Evolutionary conservation across 2,888 invertebrate species (phyloP).

Genomic region (Perizoma flavofasciatum): DNA sequence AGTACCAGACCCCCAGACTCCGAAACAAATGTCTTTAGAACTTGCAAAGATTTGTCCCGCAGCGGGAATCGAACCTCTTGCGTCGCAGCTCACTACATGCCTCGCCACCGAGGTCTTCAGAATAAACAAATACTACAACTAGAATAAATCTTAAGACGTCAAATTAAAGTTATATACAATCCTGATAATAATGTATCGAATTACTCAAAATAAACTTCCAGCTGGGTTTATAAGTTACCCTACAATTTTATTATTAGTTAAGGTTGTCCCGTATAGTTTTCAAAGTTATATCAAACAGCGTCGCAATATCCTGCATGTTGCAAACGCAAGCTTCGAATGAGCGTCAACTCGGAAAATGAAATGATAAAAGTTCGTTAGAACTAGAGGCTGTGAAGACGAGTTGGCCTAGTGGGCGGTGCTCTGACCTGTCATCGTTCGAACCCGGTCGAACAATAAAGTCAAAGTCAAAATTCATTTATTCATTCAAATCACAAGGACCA

Average conservation of each 20-base stretch:
- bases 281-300: slow-evolving; percentile 24
- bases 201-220: slow-evolving; percentile 12
- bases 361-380: neutral
- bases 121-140: neutral
- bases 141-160: neutral
- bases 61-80: too few species aligned
- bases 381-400: too few species aligned
- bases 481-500: too few species aligned
- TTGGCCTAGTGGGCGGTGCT: too few species aligned
- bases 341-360: slow-evolving; percentile 36
- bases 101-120: too few species aligned
- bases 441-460: too few species aligned
- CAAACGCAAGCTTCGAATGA: slow-evolving; percentile 42
- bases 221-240: slow-evolving; percentile 17
- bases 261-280: slow-evolving; percentile 18
- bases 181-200: slow-evolving; percentile 2
- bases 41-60: too few species aligned
- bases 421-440: too few species aligned
- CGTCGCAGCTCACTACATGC: too few species aligned
- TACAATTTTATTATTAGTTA: slow-evolving; percentile 23
- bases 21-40: too few species aligned
- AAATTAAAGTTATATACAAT: neutral
- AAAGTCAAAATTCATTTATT: too few species aligned
- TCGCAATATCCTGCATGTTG: slow-evolving; percentile 36
- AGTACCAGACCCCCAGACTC: too few species aligned